Evolutionary conservation across 2,888 invertebrate genomes (phyloP), one percentile per base, ranked within the genome.

Genomic region (Andrena flavipes): DNA sequence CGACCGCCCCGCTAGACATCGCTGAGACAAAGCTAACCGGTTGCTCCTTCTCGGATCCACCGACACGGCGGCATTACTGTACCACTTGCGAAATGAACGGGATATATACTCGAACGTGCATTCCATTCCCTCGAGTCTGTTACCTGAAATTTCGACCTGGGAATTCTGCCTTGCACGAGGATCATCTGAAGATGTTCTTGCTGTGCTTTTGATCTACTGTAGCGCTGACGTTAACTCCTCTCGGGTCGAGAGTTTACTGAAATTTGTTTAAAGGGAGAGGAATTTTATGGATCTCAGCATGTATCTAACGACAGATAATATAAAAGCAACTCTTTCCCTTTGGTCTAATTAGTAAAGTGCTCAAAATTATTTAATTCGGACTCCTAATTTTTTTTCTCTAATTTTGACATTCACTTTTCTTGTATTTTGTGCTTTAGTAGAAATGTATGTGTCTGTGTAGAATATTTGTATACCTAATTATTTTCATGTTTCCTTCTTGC

Each of bases 11-110:
- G 71, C 49, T 72, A 88, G 84, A 88, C 88, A 30, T 71, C 59
- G 59, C 63, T 72, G 81, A 85, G 81, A 88, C 85, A 85, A 88
- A 88, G 74, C 68, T 73, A 68, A 78, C 62, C 70, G 64, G 62
- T 80, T 74, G 73, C 64, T 79, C 51, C 51, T 65, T 77, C 71
- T 80, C 54, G 70, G 76, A 80, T 72, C 49, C 72, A 56, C 76
- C 71, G 62, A 60, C 56, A 13, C 59, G 49, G 59, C 33, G 51
- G 35, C 65, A 60, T 78, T 69, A 76, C 56, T 56, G 65, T 20
- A 35, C 42, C 69, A 49, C 70, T 74, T 74, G 70, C 70, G 62
- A 77, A 74, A 83, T 42, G n/a, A 72, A 70, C 73, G 51, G 48
- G 26, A 59, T 51, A 48, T 26, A 60, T 10, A 33, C 48, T 29